phyloP scores from a whole-genome alignment of 2,888 invertebrate genomes.

The Subacronicta megacephala region DNA sequence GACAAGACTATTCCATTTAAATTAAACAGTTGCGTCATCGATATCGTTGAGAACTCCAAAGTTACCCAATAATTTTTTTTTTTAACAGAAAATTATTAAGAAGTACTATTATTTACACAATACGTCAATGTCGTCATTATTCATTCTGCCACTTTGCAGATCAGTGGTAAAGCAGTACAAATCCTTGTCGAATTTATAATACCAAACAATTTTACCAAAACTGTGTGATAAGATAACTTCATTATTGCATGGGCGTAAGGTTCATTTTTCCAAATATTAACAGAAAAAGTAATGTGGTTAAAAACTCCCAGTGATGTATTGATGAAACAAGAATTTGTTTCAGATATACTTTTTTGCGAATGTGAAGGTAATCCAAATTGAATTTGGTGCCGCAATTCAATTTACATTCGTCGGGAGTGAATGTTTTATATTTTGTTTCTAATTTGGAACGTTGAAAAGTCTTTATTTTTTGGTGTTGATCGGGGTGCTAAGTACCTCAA shows the following conservation, averaged over 20 bases:
- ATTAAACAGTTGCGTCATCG: neutral
- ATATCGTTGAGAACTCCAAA: neutral
- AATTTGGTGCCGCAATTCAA: constrained; percentile 63
- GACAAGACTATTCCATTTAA: too few species aligned
- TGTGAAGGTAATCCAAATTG: constrained; percentile 68
- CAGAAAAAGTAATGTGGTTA: constrained; percentile 23
- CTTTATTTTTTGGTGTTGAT: constrained; percentile 28
- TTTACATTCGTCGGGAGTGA: constrained; percentile 59
- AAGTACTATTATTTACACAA: constrained; percentile 47
- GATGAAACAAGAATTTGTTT: constrained; percentile 57
- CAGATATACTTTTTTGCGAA: constrained; percentile 55
- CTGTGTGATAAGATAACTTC: neutral
- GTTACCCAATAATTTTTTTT: too few species aligned
- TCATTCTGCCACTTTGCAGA: constrained; percentile 69
- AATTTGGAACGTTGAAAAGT: constrained; percentile 52
- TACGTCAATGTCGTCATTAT: constrained; percentile 70
- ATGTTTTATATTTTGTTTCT: constrained; percentile 58
- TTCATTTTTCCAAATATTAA: constrained; percentile 8
- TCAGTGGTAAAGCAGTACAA: constrained; percentile 61
- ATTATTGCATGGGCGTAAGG: constrained; percentile 11
- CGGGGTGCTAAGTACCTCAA: constrained; percentile 2
- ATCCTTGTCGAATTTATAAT: constrained; percentile 42
- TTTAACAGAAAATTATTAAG: too few species aligned
- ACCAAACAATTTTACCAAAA: constrained; percentile 32
- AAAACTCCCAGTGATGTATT: constrained; percentile 48